Base-by-base conservation (phyloP, 2,888 invertebrate species). In the Megastigmus dorsalis region DNA sequence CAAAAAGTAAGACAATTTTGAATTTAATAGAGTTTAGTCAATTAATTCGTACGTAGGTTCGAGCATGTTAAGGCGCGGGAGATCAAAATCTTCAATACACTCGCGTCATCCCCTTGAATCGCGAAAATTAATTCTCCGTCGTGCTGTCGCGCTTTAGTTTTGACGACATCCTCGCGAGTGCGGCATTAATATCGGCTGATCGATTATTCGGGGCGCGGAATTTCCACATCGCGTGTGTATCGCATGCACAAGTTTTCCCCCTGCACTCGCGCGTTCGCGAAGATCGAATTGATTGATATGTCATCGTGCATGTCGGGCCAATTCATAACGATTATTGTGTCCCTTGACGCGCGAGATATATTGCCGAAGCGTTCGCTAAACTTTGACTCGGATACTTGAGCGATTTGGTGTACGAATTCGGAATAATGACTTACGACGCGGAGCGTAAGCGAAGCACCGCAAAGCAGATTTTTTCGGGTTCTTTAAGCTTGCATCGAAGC, bases 201-300 rank as follows among this genome's bases (percentile, higher is more conserved):
- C 38, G 54, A 71, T 71, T 63, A 63, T 63, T 71, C 63, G n/a
- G 52, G 45, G 18, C 48, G n/a, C n/a, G n/a, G n/a, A n/a, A n/a
- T n/a, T n/a, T n/a, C n/a, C n/a, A n/a, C n/a, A n/a, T n/a, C n/a
- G 38, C 26, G 30, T 45, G 60, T 33, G 23, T 13, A 13, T 45
- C 50, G 50, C 54, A 33, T 72, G 43, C 36, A 52, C 36, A 54
- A 54, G 20, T 43, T n/a, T n/a, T n/a, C n/a, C n/a, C n/a, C n/a
- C n/a, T n/a, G n/a, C n/a, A n/a, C n/a, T n/a, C n/a, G n/a, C n/a
- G n/a, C n/a, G n/a, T n/a, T n/a, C 10, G 30, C 43, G 20, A 45
- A 45, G 38, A 62, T 59, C 38, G 48, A 52, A 36, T n/a, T 55
- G 50, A 74, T 65, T 74, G 74, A 74, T 74, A 52, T 65, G 74